Base-by-base conservation (phyloP, 2,797 vertebrate genomes). In the Sebastes nivosus region DNA sequence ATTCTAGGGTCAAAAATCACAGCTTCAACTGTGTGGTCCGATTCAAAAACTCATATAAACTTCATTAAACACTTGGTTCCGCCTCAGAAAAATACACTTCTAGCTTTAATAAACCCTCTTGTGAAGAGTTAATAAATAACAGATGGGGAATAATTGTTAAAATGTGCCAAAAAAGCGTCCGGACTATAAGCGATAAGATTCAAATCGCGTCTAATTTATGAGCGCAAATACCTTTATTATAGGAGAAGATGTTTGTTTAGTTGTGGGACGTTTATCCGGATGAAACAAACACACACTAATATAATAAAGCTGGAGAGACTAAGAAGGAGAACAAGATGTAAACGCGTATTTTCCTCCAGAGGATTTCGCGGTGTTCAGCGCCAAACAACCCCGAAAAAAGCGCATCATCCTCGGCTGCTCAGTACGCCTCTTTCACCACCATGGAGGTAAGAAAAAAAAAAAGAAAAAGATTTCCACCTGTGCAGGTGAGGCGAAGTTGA, bases 401-500 rank as follows among this genome's bases (percentile, higher is more conserved):
- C 67, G 8, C 79, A 16, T 9, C 66, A 57, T 50, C 75, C 76
- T 75, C 78, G 85, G 83, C 81, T 75, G 5, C 12, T 5, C 79
- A 76, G 85, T 68, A 59, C 87, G 80, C 80, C 67, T 54, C 77
- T 2, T 42, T 42, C 38, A 42, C 16, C 77, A 32, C 13, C 72
- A 8, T 64, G 60, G 81, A 66, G 81, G 34, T 18, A 20, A 24
- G 38, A 22, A 42, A 22, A 61, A 54, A 54, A 54, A 42, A 24
- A 60, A 6, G 34, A 32, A 81, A 78, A 50, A 68, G 77, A 72
- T 57, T 75, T 91, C 88, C 93, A 94, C 93, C 93, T 94, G 93
- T 55, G 89, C 93, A 94, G 93, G 92, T 94, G 71, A 86, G 81
- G 85, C 78, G 52, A 86, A 88, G 72, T 92, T 89, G 75, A 66